Evolutionary conservation across 53 echinoderm and acorn worm genomes (phyloP), one percentile per base, ranked within the genome.

Genomic region (Apostichopus leukothele): DNA sequence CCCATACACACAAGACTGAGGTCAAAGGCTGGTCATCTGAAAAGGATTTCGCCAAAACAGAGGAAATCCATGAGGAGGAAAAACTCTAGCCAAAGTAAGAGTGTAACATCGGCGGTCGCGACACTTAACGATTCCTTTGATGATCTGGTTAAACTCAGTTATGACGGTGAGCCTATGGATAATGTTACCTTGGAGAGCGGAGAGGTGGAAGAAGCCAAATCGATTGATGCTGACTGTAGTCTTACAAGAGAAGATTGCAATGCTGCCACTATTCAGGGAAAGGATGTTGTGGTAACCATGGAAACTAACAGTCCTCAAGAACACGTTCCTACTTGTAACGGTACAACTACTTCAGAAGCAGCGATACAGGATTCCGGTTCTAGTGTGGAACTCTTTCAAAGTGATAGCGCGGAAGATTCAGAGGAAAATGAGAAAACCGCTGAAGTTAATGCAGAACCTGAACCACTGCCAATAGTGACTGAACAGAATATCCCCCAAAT

Each of bases 301-400:
- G 60, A 76, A 50, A 86, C 86, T 10, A 63, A 20, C 51, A 22
- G 23, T 71, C 0, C 51, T 86, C 16, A 13, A 9, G 50, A 18
- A 19, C 16, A 71, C 18, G 18, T 16, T 71, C 5, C 71, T 19
- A n/a, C 71, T 19, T 5, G 71, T 71, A 5, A 19, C 71, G 21
- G 13, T 71, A 19, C 14, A 3, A 71, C 71, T n/a, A 71, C 13
- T 71, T 71, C 71, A n/a, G 71, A 18, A 71, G 2, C 71, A 16
- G 71, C 4, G 18, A 1, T 13, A 71, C 71, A 71, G 71, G 71
- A 71, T 6, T 18, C 20, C n/a, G 18, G 71, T 71, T 6, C 14
- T 71, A 71, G 71, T 19, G n/a, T n/a, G 71, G 71, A 71, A 1
- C 71, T 71, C 71, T 71, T 57, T 26, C 73, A 87, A 74, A 67